Conservation (phyloP, 2,113 vertebrate genomes). For the Tenebrosternarchus preto region DNA sequence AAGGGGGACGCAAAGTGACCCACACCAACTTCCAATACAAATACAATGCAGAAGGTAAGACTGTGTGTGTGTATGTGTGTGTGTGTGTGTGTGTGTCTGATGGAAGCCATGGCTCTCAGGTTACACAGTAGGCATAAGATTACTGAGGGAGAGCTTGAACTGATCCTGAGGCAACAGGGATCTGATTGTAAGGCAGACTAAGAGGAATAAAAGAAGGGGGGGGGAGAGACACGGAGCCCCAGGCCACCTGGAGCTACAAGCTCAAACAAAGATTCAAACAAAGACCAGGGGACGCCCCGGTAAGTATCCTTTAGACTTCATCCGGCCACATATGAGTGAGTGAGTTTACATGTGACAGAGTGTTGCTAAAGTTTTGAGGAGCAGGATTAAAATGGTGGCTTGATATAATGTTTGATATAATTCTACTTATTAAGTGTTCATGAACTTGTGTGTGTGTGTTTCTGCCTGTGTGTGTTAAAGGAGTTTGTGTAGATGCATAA, state of each 20-base stretch:
- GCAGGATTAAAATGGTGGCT: neutral
- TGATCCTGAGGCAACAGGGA: conserved; percentile 48
- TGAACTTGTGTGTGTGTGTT: neutral
- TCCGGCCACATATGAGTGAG: neutral
- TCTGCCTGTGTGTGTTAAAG: neutral
- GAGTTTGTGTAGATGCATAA: neutral
- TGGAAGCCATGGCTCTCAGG: conserved; percentile 58
- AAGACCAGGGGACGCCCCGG: conserved; percentile 22
- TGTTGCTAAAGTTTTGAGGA: neutral
- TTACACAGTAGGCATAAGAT: conserved; percentile 65
- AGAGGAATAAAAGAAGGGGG: conserved; percentile 51
- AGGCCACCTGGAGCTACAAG: conserved; percentile 16
- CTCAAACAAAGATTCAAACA: too few species aligned
- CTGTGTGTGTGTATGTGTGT: conserved; percentile 32
- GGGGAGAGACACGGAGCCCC: conserved; percentile 29
- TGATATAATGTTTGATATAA: neutral
- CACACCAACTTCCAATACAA: conserved; percentile 47
- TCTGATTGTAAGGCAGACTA: conserved; percentile 57
- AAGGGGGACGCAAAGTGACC: conserved; percentile 3
- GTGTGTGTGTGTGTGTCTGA: conserved; percentile 35
- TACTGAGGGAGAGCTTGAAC: conserved; percentile 56
- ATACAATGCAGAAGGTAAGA: conserved; percentile 68
- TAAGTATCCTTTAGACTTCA: conserved; percentile 29
- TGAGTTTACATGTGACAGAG: neutral
- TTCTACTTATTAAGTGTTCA: neutral